Evolutionary conservation across 1,140 invertebrate species (phyloP), one percentile per base, ranked within the genome.

Genomic region (Danaus plexippus): DNA sequence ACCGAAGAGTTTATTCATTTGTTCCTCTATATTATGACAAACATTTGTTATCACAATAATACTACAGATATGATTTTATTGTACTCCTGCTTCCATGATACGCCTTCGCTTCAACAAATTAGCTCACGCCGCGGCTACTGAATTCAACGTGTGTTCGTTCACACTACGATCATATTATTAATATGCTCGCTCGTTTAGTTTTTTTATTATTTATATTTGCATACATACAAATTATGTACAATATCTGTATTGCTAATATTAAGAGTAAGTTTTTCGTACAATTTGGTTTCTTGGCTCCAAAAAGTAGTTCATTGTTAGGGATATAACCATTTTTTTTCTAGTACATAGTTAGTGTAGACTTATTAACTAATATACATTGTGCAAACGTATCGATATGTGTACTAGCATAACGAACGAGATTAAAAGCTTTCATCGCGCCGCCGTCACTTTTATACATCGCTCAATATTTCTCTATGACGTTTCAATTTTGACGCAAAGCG

Each of bases 391-490:
- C 67, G 13, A 59, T 52, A 59, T 78, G 69, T 63, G 75, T 63
- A 72, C 67, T 57, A 64, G 68, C 62, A 69, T 77, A 74, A 74
- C 76, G 67, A 81, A 77, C 68, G 61, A 77, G 74, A 78, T 81
- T 76, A 78, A 61, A 63, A 73, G 64, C 76, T 81, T 82, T 78
- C 74, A 77, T 76, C 77, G 59, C 59, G 59, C 75, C 73, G 71
- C 65, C 61, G 67, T 63, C 61, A 66, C 74, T 71, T 66, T 64
- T 68, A 72, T 63, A 57, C n/a, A 49, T 57, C 63, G 66, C 59
- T 72, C 73, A 76, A 77, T 79, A 74, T 73, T 66, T 61, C 65
- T 71, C 69, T 84, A 84, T 84, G 80, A 80, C 77, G 78, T 67
- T 75, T 81, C 78, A 80, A 76, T 82, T 85, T 75, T 72, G 71